These are phyloP conservation scores for Petrocephalus microphthalmus DNA, from an alignment of 2,113 vertebrate genomes.

Conservation along the genomic window DNA sequence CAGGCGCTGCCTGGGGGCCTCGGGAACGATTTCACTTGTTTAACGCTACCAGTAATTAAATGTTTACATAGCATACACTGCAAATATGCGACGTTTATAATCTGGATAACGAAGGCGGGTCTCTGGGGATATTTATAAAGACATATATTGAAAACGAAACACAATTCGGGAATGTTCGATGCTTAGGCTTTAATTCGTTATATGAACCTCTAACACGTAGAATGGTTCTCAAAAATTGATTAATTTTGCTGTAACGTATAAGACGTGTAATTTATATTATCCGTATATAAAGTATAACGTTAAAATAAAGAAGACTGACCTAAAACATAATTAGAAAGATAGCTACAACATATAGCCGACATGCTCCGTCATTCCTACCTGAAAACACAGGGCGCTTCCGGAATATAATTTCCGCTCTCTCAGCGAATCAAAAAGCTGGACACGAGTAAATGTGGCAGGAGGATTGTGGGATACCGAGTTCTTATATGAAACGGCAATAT, in stretches of 20 bases:
- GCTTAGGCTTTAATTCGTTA: background rate
- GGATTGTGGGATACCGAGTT: slow-evolving; percentile 16
- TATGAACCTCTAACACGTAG: background rate
- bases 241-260: background rate
- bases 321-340: background rate
- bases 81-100: background rate
- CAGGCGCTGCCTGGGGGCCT: background rate
- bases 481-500: background rate
- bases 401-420: slow-evolving; percentile 14
- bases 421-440: slow-evolving; percentile 15
- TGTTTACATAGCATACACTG: background rate
- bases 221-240: background rate
- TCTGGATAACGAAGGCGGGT: background rate
- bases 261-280: background rate
- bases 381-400: background rate
- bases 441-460: too few species aligned
- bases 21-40: background rate
- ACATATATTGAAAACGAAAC: background rate
- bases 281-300: background rate
- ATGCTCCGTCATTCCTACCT: slow-evolving; percentile 22
- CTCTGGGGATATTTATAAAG: background rate
- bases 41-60: background rate
- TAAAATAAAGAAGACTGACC: background rate
- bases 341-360: background rate
- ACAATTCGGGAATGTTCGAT: background rate